Conservation (phyloP, 2,888 invertebrate species). For the Pelosia muscerda region DNA sequence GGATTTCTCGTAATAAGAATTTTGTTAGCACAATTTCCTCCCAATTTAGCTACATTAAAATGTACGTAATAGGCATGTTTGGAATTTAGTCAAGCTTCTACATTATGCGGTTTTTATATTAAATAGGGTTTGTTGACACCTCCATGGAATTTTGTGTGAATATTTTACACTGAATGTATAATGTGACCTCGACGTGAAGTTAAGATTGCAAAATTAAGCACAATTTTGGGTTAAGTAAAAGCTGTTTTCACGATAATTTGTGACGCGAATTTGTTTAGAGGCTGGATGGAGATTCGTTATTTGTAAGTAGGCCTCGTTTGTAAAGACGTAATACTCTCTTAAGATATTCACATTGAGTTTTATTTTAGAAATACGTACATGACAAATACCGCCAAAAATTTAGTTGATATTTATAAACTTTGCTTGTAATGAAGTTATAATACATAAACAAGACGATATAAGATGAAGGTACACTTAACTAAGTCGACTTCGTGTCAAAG, state of each 20-base stretch:
- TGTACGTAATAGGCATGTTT: neutral
- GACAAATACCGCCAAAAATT: neutral
- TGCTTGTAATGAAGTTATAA: conserved; percentile 38
- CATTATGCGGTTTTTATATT: conserved; percentile 13
- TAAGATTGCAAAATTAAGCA: conserved; percentile 43
- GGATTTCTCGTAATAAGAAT: conserved; percentile 16
- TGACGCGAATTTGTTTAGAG: conserved; percentile 36
- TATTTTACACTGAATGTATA: conserved; percentile 38
- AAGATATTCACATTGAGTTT: neutral
- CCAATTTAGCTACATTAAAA: conserved; percentile 10
- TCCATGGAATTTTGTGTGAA: conserved; percentile 35
- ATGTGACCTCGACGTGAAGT: conserved; percentile 49
- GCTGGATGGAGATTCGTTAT: conserved; percentile 24
- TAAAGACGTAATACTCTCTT: conserved; percentile 20
- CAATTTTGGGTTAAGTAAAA: conserved; percentile 40
- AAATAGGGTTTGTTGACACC: conserved; percentile 21
- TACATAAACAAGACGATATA: conserved; percentile 33
- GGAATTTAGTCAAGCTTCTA: conserved; percentile 10
- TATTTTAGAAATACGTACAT: neutral
- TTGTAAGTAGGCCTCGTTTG: conserved; percentile 20
- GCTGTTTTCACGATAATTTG: conserved; percentile 42
- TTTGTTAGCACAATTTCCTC: conserved; percentile 26
- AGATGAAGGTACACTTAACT: conserved; percentile 46
- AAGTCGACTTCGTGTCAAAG: conserved; percentile 65
- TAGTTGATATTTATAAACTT: conserved; percentile 21